Base-by-base conservation (phyloP, 64 coral and sea anemone species). In the Catalaphyllia jardinei region DNA sequence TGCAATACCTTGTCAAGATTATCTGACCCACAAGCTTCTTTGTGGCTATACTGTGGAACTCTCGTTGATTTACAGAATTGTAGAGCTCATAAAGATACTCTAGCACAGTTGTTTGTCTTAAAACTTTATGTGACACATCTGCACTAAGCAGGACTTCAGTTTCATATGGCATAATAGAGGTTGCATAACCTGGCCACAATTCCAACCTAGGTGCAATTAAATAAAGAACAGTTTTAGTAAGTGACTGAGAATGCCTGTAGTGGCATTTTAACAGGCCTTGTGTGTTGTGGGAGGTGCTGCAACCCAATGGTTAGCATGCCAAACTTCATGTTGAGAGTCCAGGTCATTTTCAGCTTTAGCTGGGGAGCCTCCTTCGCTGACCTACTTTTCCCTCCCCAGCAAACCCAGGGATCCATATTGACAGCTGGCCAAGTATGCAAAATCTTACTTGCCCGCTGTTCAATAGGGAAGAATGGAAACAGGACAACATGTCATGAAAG, bases 1-100 rank as follows among this genome's bases (percentile, higher is more conserved):
- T 5, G 42, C 42, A 49, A 35, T 87, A 99, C 97, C 94, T 90
- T 63, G 97, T 99, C 1, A 99, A 64, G 4, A 99, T 87, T 69
- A 99, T 99, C 62, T 99, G 88, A 4, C 97, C 97, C 86, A 99
- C 78, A 61, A 99, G 71, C 52, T 95, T 95, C 86, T 95, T 99
- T 1, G 78, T 74, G n/a, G 94, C 94, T 72, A 91, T 90, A 0
- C 79, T 85, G 71, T 99, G 83, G 77, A 99, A 99, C 29, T 87
- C 69, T 4, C 75, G 62, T 15, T 54, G 57, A 55, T 50, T 57
- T 8, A 7, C 46, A 14, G 15, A 78, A 0, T 62, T 31, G 24
- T 86, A 93, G 31, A 99, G 28, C 4, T 95, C 86, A 61, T 99
- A 99, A 0, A 99, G 69, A 50, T 75, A 91, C 20, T 95, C 97